Evolutionary conservation across 1,140 invertebrate genomes (phyloP).

Genomic region (Platyscapa corneri): DNA sequence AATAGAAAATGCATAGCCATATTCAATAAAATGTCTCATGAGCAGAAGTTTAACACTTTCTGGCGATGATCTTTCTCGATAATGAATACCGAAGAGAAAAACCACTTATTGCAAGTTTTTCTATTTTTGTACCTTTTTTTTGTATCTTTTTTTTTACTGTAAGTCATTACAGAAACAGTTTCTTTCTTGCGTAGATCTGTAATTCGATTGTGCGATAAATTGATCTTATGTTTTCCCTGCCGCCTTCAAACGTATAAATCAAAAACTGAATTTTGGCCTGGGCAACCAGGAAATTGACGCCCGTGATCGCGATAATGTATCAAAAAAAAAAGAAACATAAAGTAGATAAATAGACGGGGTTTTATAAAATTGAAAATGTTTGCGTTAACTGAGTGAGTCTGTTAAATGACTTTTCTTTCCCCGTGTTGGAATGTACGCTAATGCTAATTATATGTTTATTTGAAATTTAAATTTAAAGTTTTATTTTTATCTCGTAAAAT

Average conservation of each 20-base stretch:
- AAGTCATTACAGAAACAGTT: neutral
- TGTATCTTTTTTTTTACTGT: neutral
- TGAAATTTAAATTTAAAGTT: neutral
- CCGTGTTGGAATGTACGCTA: neutral
- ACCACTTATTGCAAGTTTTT: constrained; percentile 15
- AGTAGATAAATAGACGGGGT: constrained; percentile 3
- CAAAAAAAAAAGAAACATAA: constrained; percentile 1
- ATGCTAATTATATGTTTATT: neutral
- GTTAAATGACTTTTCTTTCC: neutral
- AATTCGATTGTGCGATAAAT: constrained; percentile 26
- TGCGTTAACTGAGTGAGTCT: neutral
- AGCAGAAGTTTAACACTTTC: neutral
- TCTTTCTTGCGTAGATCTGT: constrained; percentile 19
- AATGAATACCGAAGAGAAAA: constrained; percentile 27
- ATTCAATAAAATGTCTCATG: neutral
- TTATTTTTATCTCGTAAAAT: neutral
- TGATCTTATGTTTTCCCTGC: neutral
- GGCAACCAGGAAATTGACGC: constrained; percentile 47
- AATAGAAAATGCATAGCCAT: constrained; percentile 20
- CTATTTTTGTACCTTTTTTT: neutral
- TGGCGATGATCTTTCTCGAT: neutral
- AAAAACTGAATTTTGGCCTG: constrained; percentile 37
- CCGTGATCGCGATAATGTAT: constrained; percentile 19
- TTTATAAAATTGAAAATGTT: constrained; percentile 37
- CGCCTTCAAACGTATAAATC: constrained; percentile 39